Evolutionary conservation across 2,888 invertebrate genomes (phyloP), one percentile per base, ranked within the genome.

Genomic region (Synergus itoensis): DNA sequence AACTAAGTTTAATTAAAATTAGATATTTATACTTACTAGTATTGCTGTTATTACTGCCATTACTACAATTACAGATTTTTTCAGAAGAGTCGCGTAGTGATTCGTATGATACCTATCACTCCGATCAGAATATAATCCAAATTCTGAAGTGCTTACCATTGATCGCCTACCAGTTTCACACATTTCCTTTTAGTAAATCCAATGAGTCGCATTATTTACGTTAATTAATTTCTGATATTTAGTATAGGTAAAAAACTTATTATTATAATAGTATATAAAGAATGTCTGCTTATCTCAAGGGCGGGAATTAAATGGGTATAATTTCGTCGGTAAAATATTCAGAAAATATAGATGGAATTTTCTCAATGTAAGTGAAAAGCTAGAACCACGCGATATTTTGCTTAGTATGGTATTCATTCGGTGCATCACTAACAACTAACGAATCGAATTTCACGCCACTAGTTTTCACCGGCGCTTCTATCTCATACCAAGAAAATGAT

Each of bases 101-200:
- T 81, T 90, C 18, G 86, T 89, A 80, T 83, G 87, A 80, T 91
- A 90, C 75, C 86, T 87, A 83, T 91, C 91, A 62, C 85, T 85
- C 45, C 90, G 89, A 87, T 92, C 92, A 40, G 91, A 91, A 79
- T 92, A 92, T 45, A 92, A 87, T 78, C 92, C 92, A 82, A 92
- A 90, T 84, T 92, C 91, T 43, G 92, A 92, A 60, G 90, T 91
- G 84, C 90, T 92, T 80, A 91, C 91, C 63, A 89, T 90, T 40
- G 91, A 91, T 86, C 92, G 89, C 82, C 92, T 82, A 77, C 76
- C 79, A 12, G 76, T 79, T 12, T 83, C 81, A 77, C 81, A 82
- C 84, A 84, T 84, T 82, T 65, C 77, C n/a, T 45, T 64, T 18
- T 16, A 7, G 14, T 0, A 16, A 62, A 60, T 53, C 36, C 14